These are phyloP conservation scores for Anoura caudifer DNA, from an alignment of 2,113 vertebrate genomes.

Conservation along the genomic window DNA sequence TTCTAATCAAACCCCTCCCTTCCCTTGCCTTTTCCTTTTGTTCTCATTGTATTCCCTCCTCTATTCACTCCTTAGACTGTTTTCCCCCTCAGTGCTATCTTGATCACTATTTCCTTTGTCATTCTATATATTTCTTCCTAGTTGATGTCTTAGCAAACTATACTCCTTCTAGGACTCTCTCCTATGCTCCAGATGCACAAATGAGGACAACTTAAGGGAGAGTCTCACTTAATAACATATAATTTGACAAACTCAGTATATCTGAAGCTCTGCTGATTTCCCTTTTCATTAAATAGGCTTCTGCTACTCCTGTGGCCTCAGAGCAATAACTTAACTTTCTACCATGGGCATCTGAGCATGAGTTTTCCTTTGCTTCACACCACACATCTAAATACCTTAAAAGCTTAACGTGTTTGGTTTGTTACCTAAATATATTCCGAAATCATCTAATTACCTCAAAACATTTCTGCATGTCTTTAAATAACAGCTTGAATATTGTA, in stretches of 20 bases:
- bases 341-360: neutral
- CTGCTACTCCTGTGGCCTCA: neutral
- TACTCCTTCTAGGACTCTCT: neutral
- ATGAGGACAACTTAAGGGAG: neutral
- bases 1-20: neutral
- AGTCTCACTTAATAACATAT: neutral
- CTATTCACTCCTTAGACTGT: neutral
- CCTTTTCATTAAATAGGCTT: neutral
- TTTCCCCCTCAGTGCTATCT: neutral
- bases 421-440: neutral
- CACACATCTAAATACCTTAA: neutral
- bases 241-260: neutral
- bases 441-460: neutral
- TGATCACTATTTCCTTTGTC: neutral
- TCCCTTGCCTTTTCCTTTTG: neutral
- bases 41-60: neutral
- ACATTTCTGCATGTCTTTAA: neutral
- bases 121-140: neutral
- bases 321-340: neutral
- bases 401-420: neutral
- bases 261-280: neutral
- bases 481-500: neutral
- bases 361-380: neutral
- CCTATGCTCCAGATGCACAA: neutral
- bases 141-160: neutral